phyloP scores from a whole-genome alignment of 1,140 invertebrate genomes.

The Danaus melanippus region DNA sequence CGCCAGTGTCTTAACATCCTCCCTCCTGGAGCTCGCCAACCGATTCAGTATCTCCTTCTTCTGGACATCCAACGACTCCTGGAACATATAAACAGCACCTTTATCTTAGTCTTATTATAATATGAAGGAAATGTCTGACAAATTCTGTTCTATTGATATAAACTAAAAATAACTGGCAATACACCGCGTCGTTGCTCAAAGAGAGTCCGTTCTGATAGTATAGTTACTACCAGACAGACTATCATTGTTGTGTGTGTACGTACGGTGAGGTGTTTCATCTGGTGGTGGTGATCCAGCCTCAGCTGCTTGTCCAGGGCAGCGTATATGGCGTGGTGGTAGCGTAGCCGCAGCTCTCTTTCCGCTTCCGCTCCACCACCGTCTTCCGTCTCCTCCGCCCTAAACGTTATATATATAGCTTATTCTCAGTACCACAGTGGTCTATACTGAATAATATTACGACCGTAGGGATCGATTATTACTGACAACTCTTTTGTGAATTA shows the following conservation, averaged over 20 bases:
- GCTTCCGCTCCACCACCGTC: slow-evolving; percentile 76
- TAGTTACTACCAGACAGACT: no score
- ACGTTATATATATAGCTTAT: no score
- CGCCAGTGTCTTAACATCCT: slow-evolving; percentile 85
- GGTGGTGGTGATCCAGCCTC: slow-evolving; percentile 82
- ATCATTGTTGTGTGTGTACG: slow-evolving; percentile 1
- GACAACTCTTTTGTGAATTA: no score
- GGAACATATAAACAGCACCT: slow-evolving; percentile 19
- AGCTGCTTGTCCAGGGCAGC: slow-evolving; percentile 84
- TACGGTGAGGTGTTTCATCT: slow-evolving; percentile 77
- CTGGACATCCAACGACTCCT: slow-evolving; percentile 81
- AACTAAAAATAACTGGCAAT: no score
- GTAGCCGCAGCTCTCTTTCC: slow-evolving; percentile 86
- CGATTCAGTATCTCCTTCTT: slow-evolving; percentile 88
- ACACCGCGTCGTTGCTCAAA: no score
- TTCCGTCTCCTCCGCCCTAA: slow-evolving; percentile 58
- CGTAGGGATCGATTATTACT: no score
- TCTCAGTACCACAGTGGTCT: no score
- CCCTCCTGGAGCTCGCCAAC: slow-evolving; percentile 84
- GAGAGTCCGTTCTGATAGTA: no score
- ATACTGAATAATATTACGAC: no score
- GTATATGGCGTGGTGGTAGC: slow-evolving; percentile 87
- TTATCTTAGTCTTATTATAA: no score
- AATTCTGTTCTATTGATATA: no score
- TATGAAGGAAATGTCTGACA: no score